Evolutionary conservation across 2,888 invertebrate species (phyloP), one percentile per base, ranked within the genome.

Genomic region (Andrena bicolor): DNA sequence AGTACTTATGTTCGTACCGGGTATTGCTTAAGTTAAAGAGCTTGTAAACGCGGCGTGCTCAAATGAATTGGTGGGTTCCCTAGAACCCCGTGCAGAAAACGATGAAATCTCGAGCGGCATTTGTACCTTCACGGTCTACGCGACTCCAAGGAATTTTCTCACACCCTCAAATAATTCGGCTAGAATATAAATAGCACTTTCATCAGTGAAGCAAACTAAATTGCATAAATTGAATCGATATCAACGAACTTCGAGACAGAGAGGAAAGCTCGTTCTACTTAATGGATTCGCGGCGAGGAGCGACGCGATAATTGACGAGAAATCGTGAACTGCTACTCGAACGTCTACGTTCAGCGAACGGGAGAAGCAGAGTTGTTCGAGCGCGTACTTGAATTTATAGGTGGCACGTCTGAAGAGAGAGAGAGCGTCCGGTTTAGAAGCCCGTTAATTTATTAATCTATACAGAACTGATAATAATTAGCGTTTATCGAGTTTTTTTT

Each of bases 401-500:
- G 75, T 80, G 80, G 82, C 80, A 82, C 82, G 82, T 81, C 75
- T 73, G 71, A 56, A 84, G 74, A 73, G 81, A 86, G 35, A 74
- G 82, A 90, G 88, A 89, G 88, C 88, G 86, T 90, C 90, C 90
- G 89, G 90, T 92, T 90, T 90, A 90, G 87, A 92, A 92, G 90
- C 91, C 91, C 91, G 85, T 91, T 90, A 92, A 92, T 92, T 92
- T 90, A 91, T 90, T 88, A 90, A 90, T 90, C 90, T 92, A 91
- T 92, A 92, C 92, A 92, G 90, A 91, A 90, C 87, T 90, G 90
- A 90, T 90, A 90, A 89, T 90, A 86, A 83, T 86, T 84, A 87
- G 88, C 83, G 86, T 76, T 79, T 76, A 56, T 56, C 56, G 56
- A 56, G 56, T 60, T 51, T 63, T 78, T 75, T 64, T 78, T 75